Conservation (phyloP, 2,888 invertebrate genomes). For the Chymomyza fuscimana region DNA sequence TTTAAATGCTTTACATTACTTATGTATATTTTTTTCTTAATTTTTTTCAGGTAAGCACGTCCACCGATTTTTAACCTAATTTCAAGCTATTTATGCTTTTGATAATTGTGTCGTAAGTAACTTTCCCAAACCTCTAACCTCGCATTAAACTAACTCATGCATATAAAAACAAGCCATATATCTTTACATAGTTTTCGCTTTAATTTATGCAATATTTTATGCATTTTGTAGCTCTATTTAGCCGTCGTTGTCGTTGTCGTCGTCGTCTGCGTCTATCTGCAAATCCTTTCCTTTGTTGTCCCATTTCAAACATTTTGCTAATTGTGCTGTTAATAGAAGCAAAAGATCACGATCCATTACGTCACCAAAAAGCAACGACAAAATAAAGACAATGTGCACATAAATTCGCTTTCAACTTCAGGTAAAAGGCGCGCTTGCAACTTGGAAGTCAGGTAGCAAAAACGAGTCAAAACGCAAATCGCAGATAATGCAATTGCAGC, state of each 20-base stretch:
- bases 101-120: constrained; percentile 3
- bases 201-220: neutral
- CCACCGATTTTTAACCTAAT: neutral
- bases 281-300: constrained; percentile 39
- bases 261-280: constrained; percentile 9
- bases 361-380: constrained; percentile 22
- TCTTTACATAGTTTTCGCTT: neutral
- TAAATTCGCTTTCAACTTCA: constrained; percentile 29
- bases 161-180: neutral
- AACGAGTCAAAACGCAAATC: neutral
- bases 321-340: constrained; percentile 59
- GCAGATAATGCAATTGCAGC: constrained; percentile 34
- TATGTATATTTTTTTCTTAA: neutral
- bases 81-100: neutral
- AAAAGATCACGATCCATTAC: constrained; percentile 17
- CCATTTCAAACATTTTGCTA: constrained; percentile 30
- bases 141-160: neutral
- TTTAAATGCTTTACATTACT: neutral
- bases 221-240: neutral
- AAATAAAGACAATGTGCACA: constrained; percentile 36
- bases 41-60: constrained; percentile 55
- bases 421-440: constrained; percentile 26
- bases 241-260: neutral
- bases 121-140: neutral
- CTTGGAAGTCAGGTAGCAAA: neutral